phyloP scores from a whole-genome alignment of 2,113 vertebrate genomes.

The Propithecus coquereli region DNA sequence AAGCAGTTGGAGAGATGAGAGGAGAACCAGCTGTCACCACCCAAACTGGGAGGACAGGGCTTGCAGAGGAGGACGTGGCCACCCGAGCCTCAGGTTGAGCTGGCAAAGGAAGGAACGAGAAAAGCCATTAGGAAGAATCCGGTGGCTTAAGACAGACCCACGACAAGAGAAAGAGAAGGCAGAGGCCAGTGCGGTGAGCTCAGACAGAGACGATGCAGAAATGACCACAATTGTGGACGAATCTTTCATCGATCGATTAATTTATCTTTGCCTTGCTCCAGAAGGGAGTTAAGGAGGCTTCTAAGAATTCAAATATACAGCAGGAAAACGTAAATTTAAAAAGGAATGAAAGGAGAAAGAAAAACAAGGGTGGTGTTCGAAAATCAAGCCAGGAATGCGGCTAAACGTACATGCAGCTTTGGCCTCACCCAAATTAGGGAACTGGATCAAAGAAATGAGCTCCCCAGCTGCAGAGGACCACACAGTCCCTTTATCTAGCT shows the following conservation, averaged over 20 bases:
- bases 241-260: background rate
- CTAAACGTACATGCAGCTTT: background rate
- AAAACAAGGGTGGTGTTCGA: background rate
- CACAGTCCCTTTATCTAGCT: background rate
- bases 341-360: background rate
- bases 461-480: background rate
- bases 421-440: background rate
- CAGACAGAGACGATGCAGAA: background rate
- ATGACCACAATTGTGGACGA: background rate
- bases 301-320: background rate
- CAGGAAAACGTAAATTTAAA: conserved; percentile 13
- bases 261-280: conserved; percentile 27
- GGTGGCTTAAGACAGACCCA: background rate
- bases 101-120: background rate
- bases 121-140: background rate
- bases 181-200: background rate
- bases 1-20: background rate
- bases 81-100: background rate
- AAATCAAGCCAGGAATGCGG: background rate
- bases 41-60: background rate
- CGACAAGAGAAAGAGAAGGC: background rate
- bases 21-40: background rate
- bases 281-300: background rate
- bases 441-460: conserved; percentile 7
- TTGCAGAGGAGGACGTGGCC: background rate